A percentile compares a stretch with the other conserved stretches of the same genome.
Conservation (phyloP, 2,113 vertebrate genomes). For the Paradoxurus hermaphroditus region DNA sequence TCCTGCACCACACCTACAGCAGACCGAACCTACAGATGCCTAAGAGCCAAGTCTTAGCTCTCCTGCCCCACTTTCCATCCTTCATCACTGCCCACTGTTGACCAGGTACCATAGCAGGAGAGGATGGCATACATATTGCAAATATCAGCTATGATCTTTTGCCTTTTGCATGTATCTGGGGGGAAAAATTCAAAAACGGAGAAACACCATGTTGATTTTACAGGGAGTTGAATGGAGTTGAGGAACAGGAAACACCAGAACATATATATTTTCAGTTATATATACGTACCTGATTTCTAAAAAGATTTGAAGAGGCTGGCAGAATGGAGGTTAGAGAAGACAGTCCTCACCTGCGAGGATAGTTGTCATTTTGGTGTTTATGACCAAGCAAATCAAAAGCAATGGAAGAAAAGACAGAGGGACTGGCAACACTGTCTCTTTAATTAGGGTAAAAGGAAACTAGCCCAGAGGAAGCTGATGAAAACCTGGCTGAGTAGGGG, state of each 20-base stretch:
- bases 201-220: background rate
- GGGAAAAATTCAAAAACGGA: background rate
- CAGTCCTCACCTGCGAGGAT: background rate
- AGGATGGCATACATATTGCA: rapidly evolving
- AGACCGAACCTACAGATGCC: background rate
- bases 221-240: background rate
- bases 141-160: background rate
- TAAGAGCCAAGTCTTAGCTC: background rate
- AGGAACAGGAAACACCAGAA: background rate
- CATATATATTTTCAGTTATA: background rate
- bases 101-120: background rate
- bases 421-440: background rate
- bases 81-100: rapidly evolving
- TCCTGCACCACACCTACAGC: background rate
- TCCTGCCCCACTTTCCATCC: too few relatives aligned
- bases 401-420: background rate
- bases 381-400: background rate
- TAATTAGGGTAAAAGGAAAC: background rate
- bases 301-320: background rate
- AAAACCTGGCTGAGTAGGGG: background rate
- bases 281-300: background rate
- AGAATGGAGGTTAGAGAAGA: background rate
- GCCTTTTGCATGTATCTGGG: background rate
- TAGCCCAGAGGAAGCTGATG: background rate
- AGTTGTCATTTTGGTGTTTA: background rate